Evolutionary conservation across 2,797 vertebrate genomes (phyloP), one percentile per base, ranked within the genome.

Genomic region (Tokudaia tokunoshimensis): DNA sequence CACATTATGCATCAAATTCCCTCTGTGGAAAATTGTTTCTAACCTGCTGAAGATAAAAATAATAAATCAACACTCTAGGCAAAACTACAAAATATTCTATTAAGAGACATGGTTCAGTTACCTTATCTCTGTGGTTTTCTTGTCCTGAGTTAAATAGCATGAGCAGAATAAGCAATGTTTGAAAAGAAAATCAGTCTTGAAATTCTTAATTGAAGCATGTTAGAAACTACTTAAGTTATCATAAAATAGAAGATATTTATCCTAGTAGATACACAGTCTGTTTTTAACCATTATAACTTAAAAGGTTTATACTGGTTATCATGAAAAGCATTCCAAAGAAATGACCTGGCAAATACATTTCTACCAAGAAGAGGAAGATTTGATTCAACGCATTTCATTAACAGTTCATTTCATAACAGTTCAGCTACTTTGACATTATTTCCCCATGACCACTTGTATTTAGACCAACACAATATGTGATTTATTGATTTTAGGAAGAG

Each of bases 381-480:
- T 89, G 24, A 90, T 76, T 92, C 24, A 41, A 57, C 17, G 87
- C 61, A 93, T 89, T 91, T 6, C 75, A 12, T 67, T 86, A 81
- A 90, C 91, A 91, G 37, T 78, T 92, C 94, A 91, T 75, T 90
- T 92, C 75, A 34, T 41, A 41, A 41, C 41, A 41, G 41, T 41
- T 41, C 41, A 85, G 13, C 74, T 92, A 82, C 55, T 95, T 94
- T 82, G 13, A 70, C 81, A 93, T 84, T 90, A 95, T 78, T 92
- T 94, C 17, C 47, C 61, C 52, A 6, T 57, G 29, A 75, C 61
- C 19, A 88, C 7, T 89, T 92, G 34, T 80, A 50, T 29, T 37
- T 91, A 74, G 22, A 78, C 79, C 47, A 89, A 92, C 86, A 89
- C 15, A 76, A 44, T 84, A 95, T 76, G 93, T 95, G 29, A 97